Evolutionary conservation across 2,113 vertebrate genomes (phyloP).

Genomic region (Camelus bactrianus): DNA sequence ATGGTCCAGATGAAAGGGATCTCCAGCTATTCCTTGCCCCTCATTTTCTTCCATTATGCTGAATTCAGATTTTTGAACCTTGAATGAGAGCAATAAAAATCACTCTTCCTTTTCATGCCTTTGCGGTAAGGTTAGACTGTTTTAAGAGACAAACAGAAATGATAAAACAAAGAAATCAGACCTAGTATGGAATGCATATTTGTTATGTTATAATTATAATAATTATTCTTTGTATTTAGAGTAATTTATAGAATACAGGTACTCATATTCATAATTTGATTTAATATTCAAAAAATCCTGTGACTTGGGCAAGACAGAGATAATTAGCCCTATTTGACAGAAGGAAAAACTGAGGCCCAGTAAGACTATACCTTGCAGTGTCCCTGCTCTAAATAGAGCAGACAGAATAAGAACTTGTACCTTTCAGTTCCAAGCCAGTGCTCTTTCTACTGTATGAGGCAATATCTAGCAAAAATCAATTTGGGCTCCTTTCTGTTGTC

Average conservation of each 20-base stretch:
- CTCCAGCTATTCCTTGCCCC: not conserved
- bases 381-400: not conserved
- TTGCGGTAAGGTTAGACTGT: not conserved
- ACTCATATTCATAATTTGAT: not conserved
- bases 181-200: not conserved
- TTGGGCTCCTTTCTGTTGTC: conserved; percentile 5
- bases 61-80: not conserved
- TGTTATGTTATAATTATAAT: not conserved
- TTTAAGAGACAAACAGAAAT: conserved; percentile 22
- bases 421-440: not conserved
- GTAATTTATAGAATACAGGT: not conserved
- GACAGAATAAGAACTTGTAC: not conserved
- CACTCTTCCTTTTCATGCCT: not conserved
- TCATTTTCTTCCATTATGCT: not conserved
- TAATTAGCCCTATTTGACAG: conserved; percentile 20
- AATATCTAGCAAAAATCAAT: not conserved
- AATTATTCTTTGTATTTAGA: not conserved
- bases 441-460: not conserved
- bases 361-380: not conserved
- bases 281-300: not conserved
- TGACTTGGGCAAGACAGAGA: not conserved
- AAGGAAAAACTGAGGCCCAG: not conserved
- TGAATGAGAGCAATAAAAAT: not conserved
- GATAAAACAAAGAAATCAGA: conserved; percentile 33
- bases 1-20: not conserved